Evolutionary conservation across 2,113 vertebrate genomes (phyloP).

Genomic region (Tautogolabrus adspersus): DNA sequence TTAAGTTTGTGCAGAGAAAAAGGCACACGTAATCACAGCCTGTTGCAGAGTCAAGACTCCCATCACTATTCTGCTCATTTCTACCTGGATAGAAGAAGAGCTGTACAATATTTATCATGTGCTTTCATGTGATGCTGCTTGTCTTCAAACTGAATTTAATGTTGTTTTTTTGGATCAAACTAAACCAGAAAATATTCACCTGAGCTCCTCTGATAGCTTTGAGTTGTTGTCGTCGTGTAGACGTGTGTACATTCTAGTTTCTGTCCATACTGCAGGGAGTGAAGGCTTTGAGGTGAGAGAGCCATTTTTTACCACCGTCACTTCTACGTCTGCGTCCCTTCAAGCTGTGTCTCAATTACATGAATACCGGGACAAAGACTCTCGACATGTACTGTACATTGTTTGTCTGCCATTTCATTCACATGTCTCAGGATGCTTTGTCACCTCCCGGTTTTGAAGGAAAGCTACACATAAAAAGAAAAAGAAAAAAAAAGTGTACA

Average conservation of each 20-base stretch:
- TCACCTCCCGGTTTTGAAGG: conserved; percentile 70
- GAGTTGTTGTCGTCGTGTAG: conserved; percentile 48
- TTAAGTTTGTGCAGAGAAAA: conserved; percentile 39
- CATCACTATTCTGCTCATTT: conserved; percentile 53
- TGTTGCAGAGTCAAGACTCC: conserved; percentile 14
- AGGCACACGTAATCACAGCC: neutral
- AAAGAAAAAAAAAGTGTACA: too few relatives aligned
- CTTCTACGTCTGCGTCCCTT: conserved; percentile 60
- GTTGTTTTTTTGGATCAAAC: neutral
- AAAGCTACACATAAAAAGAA: conserved; percentile 27
- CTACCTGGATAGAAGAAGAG: conserved; percentile 35
- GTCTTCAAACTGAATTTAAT: conserved; percentile 18
- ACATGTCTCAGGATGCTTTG: neutral
- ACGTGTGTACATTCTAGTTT: conserved; percentile 77
- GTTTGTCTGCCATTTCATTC: conserved; percentile 54
- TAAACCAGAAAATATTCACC: neutral
- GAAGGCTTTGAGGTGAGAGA: conserved; percentile 74
- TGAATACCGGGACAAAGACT: conserved; percentile 34
- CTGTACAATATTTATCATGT: conserved; percentile 52
- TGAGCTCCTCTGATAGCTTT: conserved; percentile 32
- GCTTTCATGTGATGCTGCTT: conserved; percentile 24
- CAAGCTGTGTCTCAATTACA: conserved; percentile 50
- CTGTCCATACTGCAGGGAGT: conserved; percentile 72
- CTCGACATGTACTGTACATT: neutral
- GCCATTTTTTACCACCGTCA: conserved; percentile 73